Evolutionary conservation across 2,113 vertebrate species (phyloP).

Genomic region (Hiodon tergisus): DNA sequence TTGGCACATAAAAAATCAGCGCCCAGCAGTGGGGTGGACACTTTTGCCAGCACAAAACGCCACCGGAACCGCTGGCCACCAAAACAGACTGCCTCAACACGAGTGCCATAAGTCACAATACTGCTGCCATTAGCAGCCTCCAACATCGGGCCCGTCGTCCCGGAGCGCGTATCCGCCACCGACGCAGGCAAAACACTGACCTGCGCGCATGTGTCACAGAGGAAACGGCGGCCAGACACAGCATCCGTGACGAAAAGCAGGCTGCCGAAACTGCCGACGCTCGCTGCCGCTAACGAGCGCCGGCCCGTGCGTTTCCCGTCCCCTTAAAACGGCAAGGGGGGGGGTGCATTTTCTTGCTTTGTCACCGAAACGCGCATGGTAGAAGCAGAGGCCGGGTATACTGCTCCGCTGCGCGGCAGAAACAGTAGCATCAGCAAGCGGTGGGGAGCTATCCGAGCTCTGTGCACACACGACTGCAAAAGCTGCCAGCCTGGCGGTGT

Average conservation of each 20-base stretch:
- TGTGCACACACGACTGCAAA: not conserved
- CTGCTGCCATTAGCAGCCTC: slow-evolving; percentile 4
- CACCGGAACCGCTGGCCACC: not conserved
- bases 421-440: not conserved
- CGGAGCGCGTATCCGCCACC: not conserved
- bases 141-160: not conserved
- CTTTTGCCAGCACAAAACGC: not conserved
- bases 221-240: slow-evolving; percentile 12
- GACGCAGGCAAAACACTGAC: slow-evolving; percentile 12
- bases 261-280: slow-evolving; percentile 3
- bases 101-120: not conserved
- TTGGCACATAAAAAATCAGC: slow-evolving; percentile 5
- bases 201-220: slow-evolving; percentile 18
- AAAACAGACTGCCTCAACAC: not conserved
- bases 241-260: slow-evolving; percentile 11
- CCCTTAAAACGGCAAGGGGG: not conserved
- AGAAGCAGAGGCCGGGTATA: not conserved
- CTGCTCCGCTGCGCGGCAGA: not conserved
- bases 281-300: not conserved
- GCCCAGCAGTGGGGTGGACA: not conserved
- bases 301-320: not conserved
- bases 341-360: not conserved
- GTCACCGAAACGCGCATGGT: not conserved
- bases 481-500: not conserved
- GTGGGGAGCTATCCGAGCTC: not conserved